Conservation (phyloP, 2,888 invertebrate species). For the Tachina lurida region DNA sequence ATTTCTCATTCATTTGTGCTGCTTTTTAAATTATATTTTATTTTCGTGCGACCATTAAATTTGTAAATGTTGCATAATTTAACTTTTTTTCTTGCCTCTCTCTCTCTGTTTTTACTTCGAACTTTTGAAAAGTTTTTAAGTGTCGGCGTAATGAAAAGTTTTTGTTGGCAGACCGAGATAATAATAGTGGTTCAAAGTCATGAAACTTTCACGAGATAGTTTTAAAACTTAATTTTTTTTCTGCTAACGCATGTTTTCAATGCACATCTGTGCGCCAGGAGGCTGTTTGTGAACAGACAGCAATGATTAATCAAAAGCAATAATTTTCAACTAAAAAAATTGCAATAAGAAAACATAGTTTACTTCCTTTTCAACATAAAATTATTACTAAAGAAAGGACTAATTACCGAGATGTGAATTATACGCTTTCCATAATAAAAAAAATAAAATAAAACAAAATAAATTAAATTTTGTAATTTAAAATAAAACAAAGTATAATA, state of each 20-base stretch:
- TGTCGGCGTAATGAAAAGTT: constrained; percentile 4
- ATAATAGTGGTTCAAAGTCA: constrained; percentile 48
- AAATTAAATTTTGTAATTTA: no score
- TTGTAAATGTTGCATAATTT: constrained; percentile 49
- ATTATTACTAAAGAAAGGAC: not conserved
- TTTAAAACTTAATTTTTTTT: constrained; percentile 16
- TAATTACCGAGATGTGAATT: not conserved
- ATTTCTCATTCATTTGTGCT: constrained; percentile 16
- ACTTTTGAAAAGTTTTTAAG: constrained; percentile 22
- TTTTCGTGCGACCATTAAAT: constrained; percentile 32
- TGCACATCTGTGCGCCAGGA: constrained; percentile 16
- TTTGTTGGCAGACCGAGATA: constrained; percentile 1
- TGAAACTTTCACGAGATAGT: constrained; percentile 47
- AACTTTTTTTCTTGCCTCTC: not conserved
- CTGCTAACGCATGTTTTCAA: constrained; percentile 19
- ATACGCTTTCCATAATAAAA: no score
- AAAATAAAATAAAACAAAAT: no score
- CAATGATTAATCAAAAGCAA: not conserved
- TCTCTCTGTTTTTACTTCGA: constrained; percentile 3
- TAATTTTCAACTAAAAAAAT: constrained; percentile 12
- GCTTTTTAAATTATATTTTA: constrained; percentile 31
- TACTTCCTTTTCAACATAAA: not conserved
- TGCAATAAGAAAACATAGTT: not conserved
- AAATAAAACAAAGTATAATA: no score
- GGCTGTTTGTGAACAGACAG: not conserved